Evolutionary conservation across 2,113 vertebrate genomes (phyloP).

Genomic region (Nipponia nippon): DNA sequence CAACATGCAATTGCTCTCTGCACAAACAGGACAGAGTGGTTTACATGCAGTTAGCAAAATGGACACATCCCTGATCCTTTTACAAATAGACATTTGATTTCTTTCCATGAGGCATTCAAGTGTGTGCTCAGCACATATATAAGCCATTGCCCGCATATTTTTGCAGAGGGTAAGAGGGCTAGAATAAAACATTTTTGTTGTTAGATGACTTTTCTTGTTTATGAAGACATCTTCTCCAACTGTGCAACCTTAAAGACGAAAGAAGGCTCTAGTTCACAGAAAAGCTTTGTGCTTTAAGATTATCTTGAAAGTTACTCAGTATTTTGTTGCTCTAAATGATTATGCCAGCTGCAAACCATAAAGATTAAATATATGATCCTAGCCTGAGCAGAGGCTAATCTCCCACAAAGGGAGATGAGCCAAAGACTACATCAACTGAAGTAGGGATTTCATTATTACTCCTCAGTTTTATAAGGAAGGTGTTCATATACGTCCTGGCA

Average conservation of each 20-base stretch:
- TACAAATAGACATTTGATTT: not conserved
- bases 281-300: not conserved
- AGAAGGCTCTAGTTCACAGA: not conserved
- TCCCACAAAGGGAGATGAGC: not conserved
- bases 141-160: not conserved
- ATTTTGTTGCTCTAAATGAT: slow-evolving; percentile 8
- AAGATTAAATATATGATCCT: not conserved
- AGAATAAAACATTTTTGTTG: not conserved
- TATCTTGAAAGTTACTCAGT: not conserved
- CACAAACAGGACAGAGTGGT: not conserved
- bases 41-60: not conserved
- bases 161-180: not conserved
- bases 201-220: not conserved
- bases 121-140: not conserved
- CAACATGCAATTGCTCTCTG: not conserved
- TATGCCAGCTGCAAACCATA: not conserved
- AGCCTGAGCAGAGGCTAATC: not conserved
- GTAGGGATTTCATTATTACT: not conserved
- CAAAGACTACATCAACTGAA: not conserved
- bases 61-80: not conserved
- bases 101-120: not conserved
- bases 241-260: not conserved
- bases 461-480: not conserved
- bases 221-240: not conserved
- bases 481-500: not conserved